Evolutionary conservation across 1,140 invertebrate genomes (phyloP).

Genomic region (Drosophila lini): DNA sequence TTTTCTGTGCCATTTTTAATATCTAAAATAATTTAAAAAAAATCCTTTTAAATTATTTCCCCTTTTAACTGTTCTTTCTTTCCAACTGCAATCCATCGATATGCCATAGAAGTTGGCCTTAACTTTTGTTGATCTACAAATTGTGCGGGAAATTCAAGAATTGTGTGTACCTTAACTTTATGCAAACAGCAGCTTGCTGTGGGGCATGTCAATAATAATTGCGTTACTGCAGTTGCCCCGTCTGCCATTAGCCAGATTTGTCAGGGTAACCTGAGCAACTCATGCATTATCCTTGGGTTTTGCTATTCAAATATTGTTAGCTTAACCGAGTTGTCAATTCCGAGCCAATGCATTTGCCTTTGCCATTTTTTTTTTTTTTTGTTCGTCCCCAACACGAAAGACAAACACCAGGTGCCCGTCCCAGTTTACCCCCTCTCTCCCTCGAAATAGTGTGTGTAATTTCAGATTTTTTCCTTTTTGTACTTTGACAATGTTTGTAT

Average conservation of each 20-base stretch:
- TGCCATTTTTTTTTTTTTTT: slow-evolving; percentile 13
- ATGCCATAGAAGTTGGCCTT: slow-evolving; percentile 20
- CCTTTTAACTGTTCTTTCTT: background rate
- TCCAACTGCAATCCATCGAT: slow-evolving; percentile 11
- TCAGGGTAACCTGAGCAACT: slow-evolving; percentile 46
- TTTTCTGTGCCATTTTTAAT: too few relatives aligned
- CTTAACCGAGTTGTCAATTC: slow-evolving; percentile 77
- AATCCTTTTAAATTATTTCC: background rate
- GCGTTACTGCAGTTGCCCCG: slow-evolving; percentile 19
- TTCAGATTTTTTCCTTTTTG: slow-evolving; percentile 51
- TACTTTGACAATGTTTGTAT: slow-evolving; percentile 67
- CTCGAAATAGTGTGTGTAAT: slow-evolving; percentile 59
- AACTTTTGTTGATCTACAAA: slow-evolving; percentile 34
- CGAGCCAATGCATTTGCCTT: slow-evolving; percentile 68
- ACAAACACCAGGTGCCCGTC: slow-evolving; percentile 54
- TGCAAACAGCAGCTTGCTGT: slow-evolving; percentile 34
- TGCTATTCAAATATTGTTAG: slow-evolving; percentile 78
- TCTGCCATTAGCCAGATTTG: slow-evolving; percentile 51
- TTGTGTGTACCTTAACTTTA: slow-evolving; percentile 46
- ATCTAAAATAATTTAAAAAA: too few relatives aligned
- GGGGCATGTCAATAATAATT: slow-evolving; percentile 66
- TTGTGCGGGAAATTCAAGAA: slow-evolving; percentile 40
- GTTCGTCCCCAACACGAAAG: slow-evolving; percentile 47
- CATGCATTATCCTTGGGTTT: slow-evolving; percentile 58
- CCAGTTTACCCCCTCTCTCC: background rate